phyloP scores from a whole-genome alignment of 2,888 invertebrate species.

The Stenchaetothrips biformis region DNA sequence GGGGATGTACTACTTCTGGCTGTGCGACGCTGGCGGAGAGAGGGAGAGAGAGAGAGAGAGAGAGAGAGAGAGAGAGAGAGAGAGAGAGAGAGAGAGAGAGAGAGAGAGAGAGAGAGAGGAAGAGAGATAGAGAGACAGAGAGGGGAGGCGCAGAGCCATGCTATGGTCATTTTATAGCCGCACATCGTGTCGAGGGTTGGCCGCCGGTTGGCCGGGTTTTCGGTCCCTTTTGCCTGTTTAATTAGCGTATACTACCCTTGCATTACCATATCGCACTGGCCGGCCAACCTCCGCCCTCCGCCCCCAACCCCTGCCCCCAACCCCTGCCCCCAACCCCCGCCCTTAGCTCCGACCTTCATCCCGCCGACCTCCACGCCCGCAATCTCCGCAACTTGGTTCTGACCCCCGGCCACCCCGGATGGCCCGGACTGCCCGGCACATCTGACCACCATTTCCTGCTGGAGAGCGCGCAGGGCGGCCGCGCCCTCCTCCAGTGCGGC shows the following conservation, averaged over 20 bases:
- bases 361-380: background rate
- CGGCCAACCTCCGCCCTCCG: constrained; percentile 42
- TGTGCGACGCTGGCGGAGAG: constrained; percentile 35
- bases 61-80: constrained; percentile 23
- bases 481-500: no score
- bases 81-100: constrained; percentile 18
- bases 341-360: background rate
- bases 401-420: background rate
- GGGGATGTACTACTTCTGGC: constrained; percentile 35
- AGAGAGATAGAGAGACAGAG: constrained; percentile 36
- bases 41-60: background rate
- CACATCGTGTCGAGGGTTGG: constrained; percentile 21
- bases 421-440: background rate
- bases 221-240: constrained; percentile 24
- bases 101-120: constrained; percentile 25
- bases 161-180: constrained; percentile 23
- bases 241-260: constrained; percentile 21
- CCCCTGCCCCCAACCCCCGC: background rate
- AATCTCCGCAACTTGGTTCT: background rate
- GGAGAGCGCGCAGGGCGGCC: no score
- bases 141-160: background rate
- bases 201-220: constrained; percentile 16
- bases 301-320: no score
- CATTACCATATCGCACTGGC: constrained; percentile 43
- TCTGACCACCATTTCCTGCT: no score